Evolutionary conservation across 2,888 invertebrate genomes (phyloP), one percentile per base, ranked within the genome.

Genomic region (Neria commutata): DNA sequence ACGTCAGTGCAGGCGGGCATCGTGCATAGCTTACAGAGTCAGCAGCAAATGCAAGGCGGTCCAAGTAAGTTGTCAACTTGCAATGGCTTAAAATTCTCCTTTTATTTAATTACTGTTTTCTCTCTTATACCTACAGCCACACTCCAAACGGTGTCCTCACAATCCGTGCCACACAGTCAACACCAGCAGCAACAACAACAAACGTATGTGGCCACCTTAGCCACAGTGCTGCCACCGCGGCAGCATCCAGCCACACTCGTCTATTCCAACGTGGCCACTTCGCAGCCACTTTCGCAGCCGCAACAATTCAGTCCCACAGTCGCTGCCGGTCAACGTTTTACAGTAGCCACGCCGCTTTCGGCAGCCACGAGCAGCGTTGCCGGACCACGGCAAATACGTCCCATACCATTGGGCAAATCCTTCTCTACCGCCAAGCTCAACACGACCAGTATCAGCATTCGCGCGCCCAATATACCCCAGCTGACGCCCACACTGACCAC

Each of bases 221-320:
- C 75, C 3, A 77, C 81, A 1, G 82, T 82, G 1, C 33, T 82
- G 50, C 81, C 81, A 17, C 80, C 79, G 2, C 74, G 79, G 1
- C 79, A 78, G 54, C 80, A 77, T 61, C 79, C 76, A 16, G 81
- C 82, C 8, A 81, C 82, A 0, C 71, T 82, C 1, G 81, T 82
- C 3, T 82, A 82, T 58, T 78, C 79, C 0, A 81, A 79, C 62
- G 77, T 80, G 0, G 70, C 73, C 0, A 67, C 70, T 17, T 57
- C 64, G 10, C 75, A 74, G 60, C 65, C 71, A 0, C 67, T 73
- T 52, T 67, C 75, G 3, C 79, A 76, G 21, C 54, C 60, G n/a
- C 77, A 75, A 29, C 81, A 78, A 57, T 81, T 79, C n/a, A 81
- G 78, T 72, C 73, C 78, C 4, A 61, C 66, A 2, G 65, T 69